Conservation (phyloP, 2,888 invertebrate species). For the Polyommatus icarus region DNA sequence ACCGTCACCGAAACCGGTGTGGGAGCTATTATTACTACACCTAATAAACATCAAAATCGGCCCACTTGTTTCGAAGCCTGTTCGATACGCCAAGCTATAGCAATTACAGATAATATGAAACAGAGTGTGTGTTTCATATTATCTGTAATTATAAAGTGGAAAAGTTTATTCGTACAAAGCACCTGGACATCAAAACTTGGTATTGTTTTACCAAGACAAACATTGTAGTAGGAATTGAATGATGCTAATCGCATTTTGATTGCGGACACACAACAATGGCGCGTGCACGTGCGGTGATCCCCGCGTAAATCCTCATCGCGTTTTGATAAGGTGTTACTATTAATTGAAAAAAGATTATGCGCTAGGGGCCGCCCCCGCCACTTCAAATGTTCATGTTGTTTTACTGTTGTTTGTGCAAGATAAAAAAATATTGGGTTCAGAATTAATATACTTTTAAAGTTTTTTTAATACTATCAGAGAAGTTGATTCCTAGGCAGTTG, state of each 20-base stretch:
- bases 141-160: too few relatives aligned
- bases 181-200: neutral
- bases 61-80: too few relatives aligned
- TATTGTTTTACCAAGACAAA: neutral
- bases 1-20: too few relatives aligned
- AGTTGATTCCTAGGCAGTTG: too few relatives aligned
- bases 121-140: too few relatives aligned
- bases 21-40: too few relatives aligned
- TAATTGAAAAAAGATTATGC: constrained; percentile 74
- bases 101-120: too few relatives aligned
- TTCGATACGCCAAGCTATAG: too few relatives aligned
- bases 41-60: too few relatives aligned
- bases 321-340: constrained; percentile 72
- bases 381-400: constrained; percentile 1
- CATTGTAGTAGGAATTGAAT: neutral
- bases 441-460: neutral
- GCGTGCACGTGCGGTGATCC: constrained; percentile 64
- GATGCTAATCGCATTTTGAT: neutral
- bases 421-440: neutral
- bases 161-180: neutral
- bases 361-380: constrained; percentile 25
- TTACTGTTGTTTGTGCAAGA: neutral
- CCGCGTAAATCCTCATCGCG: constrained; percentile 71
- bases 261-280: constrained; percentile 36
- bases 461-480: too few relatives aligned